A percentile compares a stretch with the other conserved stretches of the same genome.
Evolutionary conservation across 1,140 invertebrate genomes (phyloP).

Genomic region (Potamilus streckersoni): DNA sequence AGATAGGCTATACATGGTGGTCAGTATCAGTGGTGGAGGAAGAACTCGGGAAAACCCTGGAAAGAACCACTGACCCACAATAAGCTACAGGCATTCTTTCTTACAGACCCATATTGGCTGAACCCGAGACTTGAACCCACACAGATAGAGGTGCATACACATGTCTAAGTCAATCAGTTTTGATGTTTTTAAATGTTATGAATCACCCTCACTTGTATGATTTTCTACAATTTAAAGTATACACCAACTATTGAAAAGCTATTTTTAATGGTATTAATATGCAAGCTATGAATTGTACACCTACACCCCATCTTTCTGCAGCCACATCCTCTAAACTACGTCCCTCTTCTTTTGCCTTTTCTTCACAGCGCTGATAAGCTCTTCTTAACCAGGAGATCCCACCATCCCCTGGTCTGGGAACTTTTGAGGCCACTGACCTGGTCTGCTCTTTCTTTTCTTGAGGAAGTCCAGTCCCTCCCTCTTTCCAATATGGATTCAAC

Average conservation of each 20-base stretch:
- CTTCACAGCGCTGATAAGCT: slow-evolving; percentile 72
- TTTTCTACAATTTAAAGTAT: neutral
- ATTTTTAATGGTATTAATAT: neutral
- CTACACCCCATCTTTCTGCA: slow-evolving; percentile 76
- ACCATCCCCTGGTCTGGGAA: slow-evolving; percentile 43
- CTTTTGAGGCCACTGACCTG: neutral
- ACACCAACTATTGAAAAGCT: neutral
- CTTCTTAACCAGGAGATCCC: slow-evolving; percentile 73
- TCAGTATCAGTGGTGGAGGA: too few species aligned
- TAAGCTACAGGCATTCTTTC: too few species aligned
- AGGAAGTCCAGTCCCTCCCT: slow-evolving; percentile 86
- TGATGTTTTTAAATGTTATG: too few species aligned
- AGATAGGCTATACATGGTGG: too few species aligned
- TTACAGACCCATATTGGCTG: too few species aligned
- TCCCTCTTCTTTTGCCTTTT: slow-evolving; percentile 73
- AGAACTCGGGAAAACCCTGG: too few species aligned
- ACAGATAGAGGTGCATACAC: too few species aligned
- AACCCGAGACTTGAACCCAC: too few species aligned
- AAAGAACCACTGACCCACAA: too few species aligned
- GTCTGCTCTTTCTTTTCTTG: slow-evolving; percentile 33
- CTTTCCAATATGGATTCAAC: slow-evolving; percentile 93
- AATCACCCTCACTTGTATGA: neutral
- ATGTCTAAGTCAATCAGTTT: too few species aligned
- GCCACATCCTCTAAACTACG: slow-evolving; percentile 74
- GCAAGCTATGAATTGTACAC: slow-evolving; percentile 20